Evolutionary conservation across 64 coral and sea anemone genomes (phyloP), one percentile per base, ranked within the genome.

Genomic region (Hydrozoanthus tunicans): DNA sequence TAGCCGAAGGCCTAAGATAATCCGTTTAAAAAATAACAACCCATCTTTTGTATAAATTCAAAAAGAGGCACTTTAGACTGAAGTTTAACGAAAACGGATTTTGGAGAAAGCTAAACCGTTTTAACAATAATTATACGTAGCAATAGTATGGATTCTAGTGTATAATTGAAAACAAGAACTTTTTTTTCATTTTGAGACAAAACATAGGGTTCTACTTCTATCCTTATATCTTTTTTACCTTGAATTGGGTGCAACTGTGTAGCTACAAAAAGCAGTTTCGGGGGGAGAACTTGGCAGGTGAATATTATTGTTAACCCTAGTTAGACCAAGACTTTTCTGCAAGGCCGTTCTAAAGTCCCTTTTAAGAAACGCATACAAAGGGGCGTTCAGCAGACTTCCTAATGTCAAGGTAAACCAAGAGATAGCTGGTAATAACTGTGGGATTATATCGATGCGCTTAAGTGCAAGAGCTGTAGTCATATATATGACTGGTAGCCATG

Each of bases 351-450:
- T 88, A 56, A 88, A 88, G 69, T 88, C 84, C 9, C 54, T 70
- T 88, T 88, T 88, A 6, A 75, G 55, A 61, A 88, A 73, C 0
- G 84, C 84, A 26, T 88, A 88, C 24, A 88, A 23, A 7, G 84
- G 84, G 4, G 84, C 84, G 12, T 88, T 88, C 69, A 88, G 14
- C 4, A 88, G 56, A 25, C 9, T 88, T 24, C 84, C 84, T 7
- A 88, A 56, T 43, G 84, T 88, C 5, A 88, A 70, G 4, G 84
- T 88, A 32, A 88, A 88, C 84, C 84, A 88, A 5, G 84, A 88
- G 51, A 88, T 88, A 12, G 6, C 56, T 26, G 84, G 84, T 59
- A 88, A 59, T 12, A 54, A 73, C 17, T 58, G 26, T 4, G 84
- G 84, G 20, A 88, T 75, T 25, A 73, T 58, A 8, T 88, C 84